Evolutionary conservation across 2,113 vertebrate species (phyloP).

Genomic region (Stegastes partitus): DNA sequence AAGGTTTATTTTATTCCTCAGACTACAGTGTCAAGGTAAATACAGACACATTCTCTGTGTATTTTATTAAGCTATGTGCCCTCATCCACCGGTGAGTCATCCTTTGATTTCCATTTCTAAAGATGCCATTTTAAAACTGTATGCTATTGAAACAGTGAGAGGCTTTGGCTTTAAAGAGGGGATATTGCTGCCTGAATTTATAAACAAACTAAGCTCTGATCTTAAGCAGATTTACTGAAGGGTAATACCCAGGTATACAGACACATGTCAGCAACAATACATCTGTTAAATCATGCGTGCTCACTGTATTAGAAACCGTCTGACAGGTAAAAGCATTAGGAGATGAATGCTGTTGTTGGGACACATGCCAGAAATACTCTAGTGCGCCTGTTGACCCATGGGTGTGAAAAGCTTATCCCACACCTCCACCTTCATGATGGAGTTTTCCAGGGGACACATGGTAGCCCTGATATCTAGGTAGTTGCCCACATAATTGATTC

Average conservation of each 20-base stretch:
- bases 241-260: slow-evolving; percentile 61
- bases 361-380: slow-evolving; percentile 23
- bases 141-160: slow-evolving; percentile 67
- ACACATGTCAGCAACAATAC: slow-evolving; percentile 64
- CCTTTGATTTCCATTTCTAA: slow-evolving; percentile 78
- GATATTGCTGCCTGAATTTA: slow-evolving; percentile 69
- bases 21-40: slow-evolving; percentile 71
- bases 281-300: slow-evolving; percentile 43
- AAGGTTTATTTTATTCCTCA: slow-evolving; percentile 68
- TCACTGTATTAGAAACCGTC: slow-evolving; percentile 25
- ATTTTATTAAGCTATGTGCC: slow-evolving; percentile 71
- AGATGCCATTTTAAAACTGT: slow-evolving; percentile 65
- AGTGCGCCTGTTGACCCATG: slow-evolving; percentile 42
- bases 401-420: slow-evolving; percentile 80
- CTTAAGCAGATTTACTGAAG: slow-evolving; percentile 71
- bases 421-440: slow-evolving; percentile 82
- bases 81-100: slow-evolving; percentile 68
- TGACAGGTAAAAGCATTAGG: slow-evolving; percentile 11
- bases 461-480: slow-evolving; percentile 78
- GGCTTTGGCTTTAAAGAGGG: slow-evolving; percentile 34
- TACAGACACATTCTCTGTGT: slow-evolving; percentile 49
- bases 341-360: slow-evolving; percentile 15
- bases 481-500: slow-evolving; percentile 73
- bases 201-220: slow-evolving; percentile 75
- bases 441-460: slow-evolving; percentile 75